Evolutionary conservation across 2,888 invertebrate species (phyloP), one percentile per base, ranked within the genome.

Genomic region (Synergus japonicus): DNA sequence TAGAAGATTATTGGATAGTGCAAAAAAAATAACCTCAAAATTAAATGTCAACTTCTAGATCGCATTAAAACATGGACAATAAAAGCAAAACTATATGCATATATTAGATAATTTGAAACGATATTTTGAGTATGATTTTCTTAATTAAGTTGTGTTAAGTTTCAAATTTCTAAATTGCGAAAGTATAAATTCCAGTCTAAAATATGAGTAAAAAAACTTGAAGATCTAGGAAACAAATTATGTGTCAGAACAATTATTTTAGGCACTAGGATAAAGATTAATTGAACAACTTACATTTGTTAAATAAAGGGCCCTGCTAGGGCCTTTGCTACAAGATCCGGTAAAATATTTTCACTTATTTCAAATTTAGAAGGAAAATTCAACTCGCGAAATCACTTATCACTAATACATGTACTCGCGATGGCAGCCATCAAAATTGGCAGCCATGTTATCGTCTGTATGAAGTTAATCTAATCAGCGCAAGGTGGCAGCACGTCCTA

Each of bases 371-470:
- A 80, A 80, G 60, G 79, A 82, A 82, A 84, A 88, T 86, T 84
- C 87, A 85, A 86, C 79, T 69, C 81, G 83, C 83, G 82, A 81
- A 84, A 83, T 87, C 88, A 89, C 89, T 90, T 88, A 87, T 89
- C 90, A 89, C 88, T 87, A 84, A 87, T 87, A 87, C 86, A 88
- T 86, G 85, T 82, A 84, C 86, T 86, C 85, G 77, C 86, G 82
- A 84, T n/a, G n/a, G 54, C 54, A 54, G 54, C 54, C 54, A 46
- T 49, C 29, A 69, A 46, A 46, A 9, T 66, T 83, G 85, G 87
- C 90, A 84, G 90, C 89, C 89, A 89, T 89, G 85, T 86, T 89
- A 87, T 86, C 86, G 85, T 87, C 84, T 76, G 37, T 77, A 29
- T 73, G 46, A 43, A 29, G n/a, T 15, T 79, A 73, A n/a, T 60